Evolutionary conservation across 2,113 vertebrate species (phyloP).

Genomic region (Myanophis thanlyinensis): DNA sequence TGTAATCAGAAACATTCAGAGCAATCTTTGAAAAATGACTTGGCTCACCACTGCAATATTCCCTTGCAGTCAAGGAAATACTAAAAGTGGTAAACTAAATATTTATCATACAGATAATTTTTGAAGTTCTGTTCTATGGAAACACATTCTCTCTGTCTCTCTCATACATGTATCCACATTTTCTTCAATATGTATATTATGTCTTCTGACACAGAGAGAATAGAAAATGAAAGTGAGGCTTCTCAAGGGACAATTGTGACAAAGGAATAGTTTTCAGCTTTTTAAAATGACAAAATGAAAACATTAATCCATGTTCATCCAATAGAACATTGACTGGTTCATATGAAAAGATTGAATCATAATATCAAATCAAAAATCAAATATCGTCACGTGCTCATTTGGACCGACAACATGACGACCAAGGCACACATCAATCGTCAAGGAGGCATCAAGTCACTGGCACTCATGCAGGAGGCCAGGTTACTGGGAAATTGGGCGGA

Average conservation of each 20-base stretch:
- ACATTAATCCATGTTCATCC: neutral
- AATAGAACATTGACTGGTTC: neutral
- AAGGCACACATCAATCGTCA: too few species aligned
- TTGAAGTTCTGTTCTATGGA: neutral
- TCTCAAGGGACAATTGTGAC: neutral
- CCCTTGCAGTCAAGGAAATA: neutral
- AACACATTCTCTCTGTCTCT: neutral
- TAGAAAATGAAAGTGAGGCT: neutral
- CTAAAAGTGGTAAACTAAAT: neutral
- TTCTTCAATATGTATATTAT: neutral
- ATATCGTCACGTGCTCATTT: too few species aligned
- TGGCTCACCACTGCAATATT: neutral
- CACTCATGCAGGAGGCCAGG: too few species aligned
- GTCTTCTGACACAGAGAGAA: neutral
- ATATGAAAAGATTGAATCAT: neutral
- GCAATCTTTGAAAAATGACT: neutral
- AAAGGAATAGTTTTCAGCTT: neutral
- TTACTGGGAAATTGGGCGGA: too few species aligned
- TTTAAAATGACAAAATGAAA: neutral
- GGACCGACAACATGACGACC: too few species aligned
- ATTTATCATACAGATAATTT: constrained; percentile 7
- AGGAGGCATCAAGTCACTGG: too few species aligned
- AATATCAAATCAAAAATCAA: too few species aligned
- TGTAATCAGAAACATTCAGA: neutral
- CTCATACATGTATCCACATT: neutral